A percentile compares a stretch with the other conserved stretches of the same genome.
Evolutionary conservation across 30 jellyfish, hydroid and myxozoan species (phyloP).

Genomic region (Aurelia aurita complex sp. Pacific): DNA sequence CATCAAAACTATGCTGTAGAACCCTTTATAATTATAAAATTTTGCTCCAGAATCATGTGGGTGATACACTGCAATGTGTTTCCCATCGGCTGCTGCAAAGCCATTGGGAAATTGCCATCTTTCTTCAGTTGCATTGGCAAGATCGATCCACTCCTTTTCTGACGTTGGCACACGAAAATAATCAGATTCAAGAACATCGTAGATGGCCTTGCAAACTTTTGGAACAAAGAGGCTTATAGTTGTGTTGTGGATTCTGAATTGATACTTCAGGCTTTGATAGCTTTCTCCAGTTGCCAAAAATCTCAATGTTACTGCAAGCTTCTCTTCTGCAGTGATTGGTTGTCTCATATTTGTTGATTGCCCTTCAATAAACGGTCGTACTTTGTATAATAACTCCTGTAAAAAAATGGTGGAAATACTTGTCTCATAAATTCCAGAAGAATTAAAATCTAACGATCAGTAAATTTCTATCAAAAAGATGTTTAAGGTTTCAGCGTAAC

Average conservation of each 20-base stretch:
- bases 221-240: slow-evolving; percentile 16
- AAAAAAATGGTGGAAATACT: too few relatives aligned
- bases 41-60: too few relatives aligned
- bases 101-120: not conserved
- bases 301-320: slow-evolving; percentile 52
- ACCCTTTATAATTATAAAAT: too few relatives aligned
- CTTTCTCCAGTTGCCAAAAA: slow-evolving; percentile 46
- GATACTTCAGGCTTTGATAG: slow-evolving; percentile 27
- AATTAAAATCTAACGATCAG: too few relatives aligned
- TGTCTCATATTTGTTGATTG: slow-evolving; percentile 12
- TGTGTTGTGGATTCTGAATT: slow-evolving; percentile 24
- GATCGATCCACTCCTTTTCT: slow-evolving; percentile 23
- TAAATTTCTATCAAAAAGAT: too few relatives aligned
- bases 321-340: slow-evolving; percentile 43
- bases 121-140: slow-evolving; percentile 3
- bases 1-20: too few relatives aligned
- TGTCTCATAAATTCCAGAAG: too few relatives aligned
- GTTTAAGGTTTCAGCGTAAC: too few relatives aligned
- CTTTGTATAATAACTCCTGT: slow-evolving; percentile 11
- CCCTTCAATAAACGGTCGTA: slow-evolving; percentile 6
- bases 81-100: too few relatives aligned
- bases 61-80: too few relatives aligned
- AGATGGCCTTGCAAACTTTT: slow-evolving; percentile 20
- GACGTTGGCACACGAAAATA: not conserved
- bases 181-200: not conserved